Evolutionary conservation across 2,113 vertebrate genomes (phyloP).

Genomic region (Colistium nudipinnis): DNA sequence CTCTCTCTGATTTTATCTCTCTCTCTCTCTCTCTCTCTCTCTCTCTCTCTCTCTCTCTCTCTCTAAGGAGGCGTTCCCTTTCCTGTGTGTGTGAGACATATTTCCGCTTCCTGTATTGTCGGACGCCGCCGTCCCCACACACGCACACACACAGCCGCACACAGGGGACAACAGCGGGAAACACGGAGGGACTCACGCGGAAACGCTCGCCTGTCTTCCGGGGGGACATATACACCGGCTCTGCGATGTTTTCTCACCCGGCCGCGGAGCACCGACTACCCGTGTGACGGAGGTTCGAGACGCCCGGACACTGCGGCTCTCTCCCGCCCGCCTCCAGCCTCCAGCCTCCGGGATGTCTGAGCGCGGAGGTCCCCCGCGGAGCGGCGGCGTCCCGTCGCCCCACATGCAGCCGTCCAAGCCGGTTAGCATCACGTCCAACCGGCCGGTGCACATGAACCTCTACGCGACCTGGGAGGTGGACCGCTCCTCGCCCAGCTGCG

Average conservation of each 20-base stretch:
- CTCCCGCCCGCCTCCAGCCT: constrained; percentile 23
- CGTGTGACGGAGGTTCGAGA: too few species aligned
- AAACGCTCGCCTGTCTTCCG: not conserved
- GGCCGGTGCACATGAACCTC: constrained; percentile 93
- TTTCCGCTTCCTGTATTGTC: constrained; percentile 82
- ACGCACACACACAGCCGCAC: constrained; percentile 5
- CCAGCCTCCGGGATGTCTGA: constrained; percentile 80
- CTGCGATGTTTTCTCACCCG: constrained; percentile 35
- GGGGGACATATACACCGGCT: not conserved
- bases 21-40: not conserved
- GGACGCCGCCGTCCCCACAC: constrained; percentile 31
- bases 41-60: constrained; percentile 35
- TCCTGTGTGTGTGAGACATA: constrained; percentile 69
- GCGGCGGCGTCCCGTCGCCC: constrained; percentile 80
- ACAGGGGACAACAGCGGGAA: not conserved
- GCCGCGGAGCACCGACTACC: constrained; percentile 50
- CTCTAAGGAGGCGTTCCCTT: constrained; percentile 70
- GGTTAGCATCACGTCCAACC: constrained; percentile 83
- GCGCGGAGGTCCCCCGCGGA: constrained; percentile 82
- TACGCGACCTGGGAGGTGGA: constrained; percentile 94
- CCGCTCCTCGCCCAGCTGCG: constrained; percentile 90
- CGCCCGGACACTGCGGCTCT: too few species aligned
- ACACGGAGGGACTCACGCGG: constrained; percentile 8
- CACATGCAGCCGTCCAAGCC: constrained; percentile 84
- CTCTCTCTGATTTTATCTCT: too few species aligned